Percentiles rank a stretch among this genome's conserved stretches.
Conservation (phyloP, 2,113 vertebrate species). For the Dermatemys mawii region DNA sequence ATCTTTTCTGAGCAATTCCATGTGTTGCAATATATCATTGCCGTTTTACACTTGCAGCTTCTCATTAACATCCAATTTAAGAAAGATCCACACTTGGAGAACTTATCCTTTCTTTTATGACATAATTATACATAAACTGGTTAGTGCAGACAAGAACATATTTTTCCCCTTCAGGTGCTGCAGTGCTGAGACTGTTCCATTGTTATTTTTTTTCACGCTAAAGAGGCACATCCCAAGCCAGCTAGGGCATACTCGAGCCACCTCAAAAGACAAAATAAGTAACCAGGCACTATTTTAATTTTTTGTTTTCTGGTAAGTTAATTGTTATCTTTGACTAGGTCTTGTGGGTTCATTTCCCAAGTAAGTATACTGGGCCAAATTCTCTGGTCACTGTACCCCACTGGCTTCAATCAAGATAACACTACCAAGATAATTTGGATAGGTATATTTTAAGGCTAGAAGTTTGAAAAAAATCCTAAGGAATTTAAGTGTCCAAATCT, state of each 20-base stretch:
- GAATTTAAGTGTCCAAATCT: background rate
- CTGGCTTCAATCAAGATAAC: constrained; percentile 11
- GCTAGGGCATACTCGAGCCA: background rate
- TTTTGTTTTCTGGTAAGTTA: background rate
- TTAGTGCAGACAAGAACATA: background rate
- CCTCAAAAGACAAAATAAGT: constrained; percentile 22
- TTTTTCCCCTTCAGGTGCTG: background rate
- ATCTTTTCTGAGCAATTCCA: background rate
- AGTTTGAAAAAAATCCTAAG: background rate
- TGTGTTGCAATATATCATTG: background rate
- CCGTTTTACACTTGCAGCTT: constrained; percentile 39
- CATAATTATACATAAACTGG: constrained; percentile 10
- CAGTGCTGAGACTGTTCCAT: background rate
- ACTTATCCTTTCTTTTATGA: constrained; percentile 19
- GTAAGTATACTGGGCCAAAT: constrained; percentile 1
- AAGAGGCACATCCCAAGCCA: constrained; percentile 1
- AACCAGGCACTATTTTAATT: background rate
- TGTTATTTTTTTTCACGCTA: background rate
- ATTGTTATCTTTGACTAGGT: constrained; percentile 15
- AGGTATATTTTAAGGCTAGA: background rate
- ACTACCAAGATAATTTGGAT: background rate
- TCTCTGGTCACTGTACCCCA: background rate
- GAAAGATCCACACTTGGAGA: constrained; percentile 3
- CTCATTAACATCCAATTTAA: constrained; percentile 24
- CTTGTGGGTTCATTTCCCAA: constrained; percentile 14